A percentile compares a stretch with the other conserved stretches of the same genome.
These are phyloP conservation scores for Conchocele bisecta DNA, from an alignment of 2,888 invertebrate genomes.

Conservation along the genomic window DNA sequence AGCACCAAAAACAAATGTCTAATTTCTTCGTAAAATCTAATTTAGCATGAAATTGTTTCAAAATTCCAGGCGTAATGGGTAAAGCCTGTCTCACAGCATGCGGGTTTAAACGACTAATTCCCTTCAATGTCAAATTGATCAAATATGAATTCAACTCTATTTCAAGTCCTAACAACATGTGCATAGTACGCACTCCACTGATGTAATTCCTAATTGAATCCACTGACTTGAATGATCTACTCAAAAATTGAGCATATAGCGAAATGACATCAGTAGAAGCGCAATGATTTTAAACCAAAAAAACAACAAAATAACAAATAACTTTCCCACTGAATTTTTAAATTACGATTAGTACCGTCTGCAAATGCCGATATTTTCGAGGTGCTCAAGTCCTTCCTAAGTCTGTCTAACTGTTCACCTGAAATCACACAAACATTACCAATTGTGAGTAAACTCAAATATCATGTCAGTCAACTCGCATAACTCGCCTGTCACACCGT, in stretches of 20 bases:
- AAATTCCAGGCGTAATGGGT: slow-evolving; percentile 4
- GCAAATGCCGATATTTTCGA: not conserved
- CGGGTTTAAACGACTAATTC: not conserved
- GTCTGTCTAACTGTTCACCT: not conserved
- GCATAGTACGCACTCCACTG: slow-evolving; percentile 7
- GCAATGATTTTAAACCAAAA: not conserved
- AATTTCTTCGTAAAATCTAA: not conserved
- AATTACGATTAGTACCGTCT: not conserved
- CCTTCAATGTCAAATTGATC: slow-evolving; percentile 8
- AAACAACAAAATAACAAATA: slow-evolving; percentile 5
- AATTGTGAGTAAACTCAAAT: not conserved
- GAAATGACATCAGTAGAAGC: not conserved
- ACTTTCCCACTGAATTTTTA: slow-evolving; percentile 1
- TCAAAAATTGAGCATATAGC: slow-evolving; percentile 12
- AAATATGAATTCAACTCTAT: not conserved
- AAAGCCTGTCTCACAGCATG: slow-evolving; percentile 4
- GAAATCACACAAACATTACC: not conserved
- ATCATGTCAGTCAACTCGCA: not conserved
- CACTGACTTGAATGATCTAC: not conserved
- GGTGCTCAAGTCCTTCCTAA: not conserved
- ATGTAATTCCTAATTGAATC: slow-evolving; percentile 12
- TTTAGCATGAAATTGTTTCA: not conserved
- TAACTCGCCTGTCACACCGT: not conserved
- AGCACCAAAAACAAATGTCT: slow-evolving; percentile 10
- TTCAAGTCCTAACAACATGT: not conserved